These are phyloP conservation scores for Stichodactyla helianthus DNA, from an alignment of 64 coral and sea anemone species.

Conservation along the genomic window DNA sequence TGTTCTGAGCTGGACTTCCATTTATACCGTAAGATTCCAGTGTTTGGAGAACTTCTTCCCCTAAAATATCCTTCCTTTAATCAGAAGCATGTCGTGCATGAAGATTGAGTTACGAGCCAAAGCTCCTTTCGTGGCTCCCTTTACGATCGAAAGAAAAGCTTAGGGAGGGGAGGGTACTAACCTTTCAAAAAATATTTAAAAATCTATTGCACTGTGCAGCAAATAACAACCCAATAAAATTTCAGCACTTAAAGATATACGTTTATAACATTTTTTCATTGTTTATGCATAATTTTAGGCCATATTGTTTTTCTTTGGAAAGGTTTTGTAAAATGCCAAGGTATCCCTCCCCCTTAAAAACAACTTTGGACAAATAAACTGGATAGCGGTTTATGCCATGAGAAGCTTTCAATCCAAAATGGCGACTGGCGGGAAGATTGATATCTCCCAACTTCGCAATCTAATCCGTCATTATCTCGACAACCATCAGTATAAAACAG, in stretches of 20 bases:
- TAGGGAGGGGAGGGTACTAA: neutral
- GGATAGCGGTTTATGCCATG: constrained; percentile 25
- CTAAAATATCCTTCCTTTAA: neutral
- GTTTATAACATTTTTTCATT: too few relatives aligned
- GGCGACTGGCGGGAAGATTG: constrained; percentile 99
- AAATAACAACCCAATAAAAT: too few relatives aligned
- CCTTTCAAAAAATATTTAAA: neutral
- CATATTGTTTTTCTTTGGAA: neutral
- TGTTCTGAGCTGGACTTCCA: neutral
- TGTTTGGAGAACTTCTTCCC: neutral
- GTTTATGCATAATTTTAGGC: too few relatives aligned
- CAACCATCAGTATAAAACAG: constrained; percentile 95
- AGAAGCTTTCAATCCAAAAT: constrained; percentile 46
- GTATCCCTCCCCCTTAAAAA: constrained; percentile 17
- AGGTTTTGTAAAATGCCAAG: neutral
- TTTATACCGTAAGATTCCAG: neutral
- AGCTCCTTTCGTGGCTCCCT: neutral
- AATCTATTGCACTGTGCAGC: neutral
- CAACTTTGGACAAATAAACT: neutral
- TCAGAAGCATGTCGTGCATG: constrained; percentile 6
- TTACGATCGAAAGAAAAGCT: neutral
- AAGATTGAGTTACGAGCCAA: constrained; percentile 25
- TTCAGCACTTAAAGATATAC: too few relatives aligned
- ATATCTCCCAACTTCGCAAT: constrained; percentile 96
- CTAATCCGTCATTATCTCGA: constrained; percentile 94